Conservation (phyloP, 2,888 invertebrate species). For the Chrysina gloriosa region DNA sequence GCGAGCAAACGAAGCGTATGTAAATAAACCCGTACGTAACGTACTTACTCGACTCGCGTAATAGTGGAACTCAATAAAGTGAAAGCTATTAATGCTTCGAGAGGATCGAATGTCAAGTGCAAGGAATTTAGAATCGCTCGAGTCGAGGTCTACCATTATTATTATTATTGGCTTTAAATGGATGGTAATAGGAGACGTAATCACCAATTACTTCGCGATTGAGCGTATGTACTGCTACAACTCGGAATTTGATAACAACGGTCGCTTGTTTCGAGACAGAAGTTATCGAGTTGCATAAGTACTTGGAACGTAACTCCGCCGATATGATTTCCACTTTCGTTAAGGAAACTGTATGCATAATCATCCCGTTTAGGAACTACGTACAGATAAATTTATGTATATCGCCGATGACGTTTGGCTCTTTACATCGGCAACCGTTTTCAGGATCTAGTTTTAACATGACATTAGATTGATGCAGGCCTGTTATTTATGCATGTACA, state of each 20-base stretch:
- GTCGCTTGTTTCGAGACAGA: neutral
- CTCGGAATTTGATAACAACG: conserved; percentile 21
- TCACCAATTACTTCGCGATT: conserved; percentile 10
- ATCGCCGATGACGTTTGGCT: no score
- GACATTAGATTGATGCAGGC: no score
- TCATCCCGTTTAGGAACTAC: no score
- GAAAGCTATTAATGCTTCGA: conserved; percentile 32
- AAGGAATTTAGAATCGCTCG: conserved; percentile 19
- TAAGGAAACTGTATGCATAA: no score
- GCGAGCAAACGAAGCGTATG: conserved; percentile 1
- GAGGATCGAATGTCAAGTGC: conserved; percentile 33
- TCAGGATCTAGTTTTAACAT: no score
- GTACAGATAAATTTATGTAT: no score
- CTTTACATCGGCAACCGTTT: no score
- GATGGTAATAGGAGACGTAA: conserved; percentile 22
- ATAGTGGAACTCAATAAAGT: conserved; percentile 23
- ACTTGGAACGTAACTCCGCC: no score
- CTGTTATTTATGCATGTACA: no score
- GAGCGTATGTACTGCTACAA: neutral
- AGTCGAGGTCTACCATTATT: conserved; percentile 3
- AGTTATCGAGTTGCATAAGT: conserved; percentile 8
- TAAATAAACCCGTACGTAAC: conserved; percentile 8
- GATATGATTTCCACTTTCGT: no score
- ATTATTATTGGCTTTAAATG: conserved; percentile 25
- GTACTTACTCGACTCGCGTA: conserved; percentile 10